Base-by-base conservation (phyloP, 2,888 invertebrate species). In the Netelia inedita region DNA sequence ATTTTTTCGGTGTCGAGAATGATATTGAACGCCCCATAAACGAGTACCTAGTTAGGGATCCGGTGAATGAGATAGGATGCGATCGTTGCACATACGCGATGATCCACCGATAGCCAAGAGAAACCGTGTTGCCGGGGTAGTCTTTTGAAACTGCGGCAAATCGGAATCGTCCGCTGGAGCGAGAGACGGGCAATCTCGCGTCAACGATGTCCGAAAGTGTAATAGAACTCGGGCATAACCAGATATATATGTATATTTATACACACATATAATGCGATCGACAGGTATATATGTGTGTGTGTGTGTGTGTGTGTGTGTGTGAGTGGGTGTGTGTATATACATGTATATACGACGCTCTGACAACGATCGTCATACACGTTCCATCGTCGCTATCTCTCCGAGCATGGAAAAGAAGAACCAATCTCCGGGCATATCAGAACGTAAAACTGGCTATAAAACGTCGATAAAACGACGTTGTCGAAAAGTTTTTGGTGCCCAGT, bases 361-460 rank as follows among this genome's bases (percentile, higher is more conserved):
- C 35, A 16, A 74, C 57, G 69, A 74, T 82, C 35, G 74, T 79
- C 74, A 63, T 74, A 79, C 74, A 83, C 46, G 46, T 46, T 14
- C 11, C 46, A 46, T 46, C 11, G 46, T 46, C 14, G 46, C 46
- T 14, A 46, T 46, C 46, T 46, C 14, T 46, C 14, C 2, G 46
- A 14, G 46, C 10, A 46, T 46, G 46, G 46, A 46, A 46, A 46
- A 82, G 81, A 79, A 79, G 80, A 79, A 82, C 86, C 87, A 88
- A 88, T 88, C 87, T 86, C 85, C 86, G 14, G 46, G 46, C 10
- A 10, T 46, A 46, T 46, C 46, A 14, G 46, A 46, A 46, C 46
- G 11, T 46, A 46, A 46, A 46, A 46, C 46, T 46, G 46, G 46
- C 46, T 46, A 46, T 46, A 46, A 46, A 46, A 46, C 14, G 46